phyloP scores from a whole-genome alignment of 2,888 invertebrate species.

The Erpobdella octoculata region DNA sequence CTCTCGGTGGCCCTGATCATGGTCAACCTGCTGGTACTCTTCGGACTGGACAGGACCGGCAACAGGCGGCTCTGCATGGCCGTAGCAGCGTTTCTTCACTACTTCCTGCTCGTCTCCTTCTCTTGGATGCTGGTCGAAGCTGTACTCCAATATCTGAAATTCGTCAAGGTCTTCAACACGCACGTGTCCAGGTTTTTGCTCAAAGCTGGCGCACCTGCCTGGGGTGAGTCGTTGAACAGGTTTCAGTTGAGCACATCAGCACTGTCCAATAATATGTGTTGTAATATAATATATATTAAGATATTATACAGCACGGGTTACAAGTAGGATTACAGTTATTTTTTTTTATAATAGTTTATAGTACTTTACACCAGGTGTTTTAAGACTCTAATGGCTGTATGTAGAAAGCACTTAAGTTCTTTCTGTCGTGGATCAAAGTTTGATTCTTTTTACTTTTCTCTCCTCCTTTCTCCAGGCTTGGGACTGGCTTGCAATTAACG shows the following conservation, averaged over 20 bases:
- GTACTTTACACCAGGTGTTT: too few species aligned
- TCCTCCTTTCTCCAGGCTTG: too few species aligned
- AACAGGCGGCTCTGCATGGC: constrained; percentile 56
- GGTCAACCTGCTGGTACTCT: constrained; percentile 56
- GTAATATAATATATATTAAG: too few species aligned
- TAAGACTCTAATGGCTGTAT: too few species aligned
- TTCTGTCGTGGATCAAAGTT: too few species aligned
- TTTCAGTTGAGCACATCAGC: background rate
- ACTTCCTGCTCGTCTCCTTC: constrained; percentile 63
- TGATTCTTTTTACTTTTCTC: too few species aligned
- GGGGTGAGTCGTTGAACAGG: constrained; percentile 48
- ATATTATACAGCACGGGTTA: too few species aligned
- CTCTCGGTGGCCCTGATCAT: constrained; percentile 61
- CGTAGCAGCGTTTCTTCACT: constrained; percentile 62
- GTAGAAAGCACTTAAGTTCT: too few species aligned
- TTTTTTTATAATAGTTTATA: too few species aligned
- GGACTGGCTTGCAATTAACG: too few species aligned
- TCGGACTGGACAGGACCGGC: constrained; percentile 43
- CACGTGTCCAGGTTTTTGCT: constrained; percentile 59
- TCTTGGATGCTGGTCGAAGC: constrained; percentile 69
- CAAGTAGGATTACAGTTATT: too few species aligned
- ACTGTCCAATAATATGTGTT: too few species aligned
- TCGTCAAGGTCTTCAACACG: constrained; percentile 62
- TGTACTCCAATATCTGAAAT: constrained; percentile 62
- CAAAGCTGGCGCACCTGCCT: constrained; percentile 61